Conservation (phyloP, 23 tunicate genomes). For the Oikopleura albicans region DNA sequence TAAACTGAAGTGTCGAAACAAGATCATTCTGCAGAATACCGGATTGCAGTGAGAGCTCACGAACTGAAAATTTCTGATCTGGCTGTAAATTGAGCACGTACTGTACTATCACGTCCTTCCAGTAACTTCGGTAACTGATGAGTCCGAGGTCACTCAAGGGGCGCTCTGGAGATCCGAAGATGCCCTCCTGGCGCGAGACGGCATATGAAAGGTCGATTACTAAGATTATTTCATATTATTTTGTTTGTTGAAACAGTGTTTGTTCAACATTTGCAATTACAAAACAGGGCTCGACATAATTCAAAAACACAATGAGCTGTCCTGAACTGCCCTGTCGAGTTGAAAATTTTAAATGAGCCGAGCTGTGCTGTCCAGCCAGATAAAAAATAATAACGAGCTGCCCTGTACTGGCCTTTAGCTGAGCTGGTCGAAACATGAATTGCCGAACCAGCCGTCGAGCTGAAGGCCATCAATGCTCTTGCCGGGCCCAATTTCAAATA, state of each 20-base stretch:
- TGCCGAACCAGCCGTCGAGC: too few relatives aligned
- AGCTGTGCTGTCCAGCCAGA: too few relatives aligned
- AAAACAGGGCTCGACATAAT: too few relatives aligned
- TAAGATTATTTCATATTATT: too few relatives aligned
- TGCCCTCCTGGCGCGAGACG: conserved; percentile 50
- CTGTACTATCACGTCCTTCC: conserved; percentile 63
- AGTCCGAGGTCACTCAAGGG: conserved; percentile 79
- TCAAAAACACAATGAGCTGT: too few relatives aligned
- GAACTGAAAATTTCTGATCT: conserved; percentile 28
- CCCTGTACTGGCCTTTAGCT: too few relatives aligned
- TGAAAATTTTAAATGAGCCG: too few relatives aligned
- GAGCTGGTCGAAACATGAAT: too few relatives aligned
- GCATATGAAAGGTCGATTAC: conserved; percentile 55
- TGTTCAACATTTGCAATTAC: not conserved
- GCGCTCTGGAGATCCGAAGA: conserved; percentile 76
- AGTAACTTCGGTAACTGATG: conserved; percentile 56
- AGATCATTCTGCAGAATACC: conserved; percentile 64
- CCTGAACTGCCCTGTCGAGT: too few relatives aligned
- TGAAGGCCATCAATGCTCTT: too few relatives aligned
- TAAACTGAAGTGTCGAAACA: conserved; percentile 49
- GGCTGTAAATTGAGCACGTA: conserved; percentile 30
- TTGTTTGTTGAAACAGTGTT: not conserved
- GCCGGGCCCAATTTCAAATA: too few relatives aligned
- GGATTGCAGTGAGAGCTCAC: conserved; percentile 66
- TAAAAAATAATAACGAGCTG: too few relatives aligned